Evolutionary conservation across 92 coral and sea anemone genomes (phyloP).

Genomic region (Porites cylindrica): DNA sequence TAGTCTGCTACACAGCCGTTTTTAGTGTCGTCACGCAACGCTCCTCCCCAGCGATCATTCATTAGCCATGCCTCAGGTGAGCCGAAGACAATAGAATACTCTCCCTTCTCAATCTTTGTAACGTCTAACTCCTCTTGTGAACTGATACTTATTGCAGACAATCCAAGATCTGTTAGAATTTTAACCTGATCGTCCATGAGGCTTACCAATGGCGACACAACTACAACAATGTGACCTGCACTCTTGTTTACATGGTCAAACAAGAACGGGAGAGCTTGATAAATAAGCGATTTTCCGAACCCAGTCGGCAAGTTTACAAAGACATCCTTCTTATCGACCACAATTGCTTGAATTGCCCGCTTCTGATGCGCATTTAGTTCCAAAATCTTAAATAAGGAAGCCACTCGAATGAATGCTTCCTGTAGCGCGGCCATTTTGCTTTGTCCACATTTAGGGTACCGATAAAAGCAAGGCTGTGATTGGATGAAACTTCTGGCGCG

Average conservation of each 20-base stretch:
- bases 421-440: no score
- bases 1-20: no score
- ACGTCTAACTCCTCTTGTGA: slow-evolving; percentile 2
- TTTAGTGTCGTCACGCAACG: no score
- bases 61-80: slow-evolving; percentile 70
- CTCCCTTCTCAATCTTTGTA: slow-evolving; percentile 41
- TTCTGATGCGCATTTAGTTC: no score
- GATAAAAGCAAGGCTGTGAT: no score
- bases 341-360: not conserved
- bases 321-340: not conserved
- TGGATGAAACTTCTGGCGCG: no score
- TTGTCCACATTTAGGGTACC: no score
- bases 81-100: slow-evolving; percentile 55
- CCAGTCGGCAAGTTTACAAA: not conserved
- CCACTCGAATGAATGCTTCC: no score
- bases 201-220: slow-evolving; percentile 52
- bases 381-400: no score
- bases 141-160: slow-evolving; percentile 34
- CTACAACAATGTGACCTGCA: slow-evolving; percentile 39
- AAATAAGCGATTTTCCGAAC: not conserved
- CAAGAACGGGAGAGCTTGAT: slow-evolving; percentile 6
- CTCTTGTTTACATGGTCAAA: not conserved
- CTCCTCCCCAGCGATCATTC: slow-evolving; percentile 51
- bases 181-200: slow-evolving; percentile 50
- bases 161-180: slow-evolving; percentile 18